phyloP scores from a whole-genome alignment of 1,140 invertebrate species.

The Diorhabda elongata region DNA sequence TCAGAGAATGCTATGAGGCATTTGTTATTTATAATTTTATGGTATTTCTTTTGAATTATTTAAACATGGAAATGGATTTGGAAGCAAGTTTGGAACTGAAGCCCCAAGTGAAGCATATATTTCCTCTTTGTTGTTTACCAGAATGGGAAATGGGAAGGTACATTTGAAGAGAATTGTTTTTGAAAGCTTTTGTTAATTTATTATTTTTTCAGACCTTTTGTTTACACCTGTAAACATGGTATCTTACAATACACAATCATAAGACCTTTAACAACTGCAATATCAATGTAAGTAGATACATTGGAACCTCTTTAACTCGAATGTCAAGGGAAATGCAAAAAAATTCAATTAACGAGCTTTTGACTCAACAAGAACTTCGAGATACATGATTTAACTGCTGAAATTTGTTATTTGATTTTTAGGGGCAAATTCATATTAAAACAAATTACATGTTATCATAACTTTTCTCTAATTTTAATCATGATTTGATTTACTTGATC shows the following conservation, averaged over 20 bases:
- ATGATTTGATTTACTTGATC: no score
- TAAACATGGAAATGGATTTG: slow-evolving; percentile 77
- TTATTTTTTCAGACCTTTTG: slow-evolving; percentile 65
- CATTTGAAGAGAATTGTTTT: background rate
- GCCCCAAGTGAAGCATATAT: slow-evolving; percentile 78
- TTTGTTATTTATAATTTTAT: slow-evolving; percentile 98
- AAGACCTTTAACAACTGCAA: slow-evolving; percentile 79
- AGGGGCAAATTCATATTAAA: no score
- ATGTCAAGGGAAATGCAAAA: no score
- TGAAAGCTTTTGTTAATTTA: background rate
- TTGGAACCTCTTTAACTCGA: no score
- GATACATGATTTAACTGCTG: no score
- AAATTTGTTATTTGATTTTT: no score
- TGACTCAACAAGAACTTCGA: no score
- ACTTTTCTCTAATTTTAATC: no score
- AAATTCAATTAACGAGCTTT: no score
- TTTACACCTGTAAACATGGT: slow-evolving; percentile 93
- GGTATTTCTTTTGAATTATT: slow-evolving; percentile 88
- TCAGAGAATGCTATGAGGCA: slow-evolving; percentile 92
- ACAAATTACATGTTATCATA: no score
- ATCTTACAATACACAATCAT: slow-evolving; percentile 92
- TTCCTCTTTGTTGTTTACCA: slow-evolving; percentile 77
- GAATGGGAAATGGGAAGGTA: slow-evolving; percentile 84
- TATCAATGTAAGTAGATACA: slow-evolving; percentile 72
- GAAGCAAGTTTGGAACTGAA: slow-evolving; percentile 79